Percentiles rank a stretch among this genome's conserved stretches.
Conservation (phyloP, 1,140 invertebrate species). For the Vanessa tameamea region DNA sequence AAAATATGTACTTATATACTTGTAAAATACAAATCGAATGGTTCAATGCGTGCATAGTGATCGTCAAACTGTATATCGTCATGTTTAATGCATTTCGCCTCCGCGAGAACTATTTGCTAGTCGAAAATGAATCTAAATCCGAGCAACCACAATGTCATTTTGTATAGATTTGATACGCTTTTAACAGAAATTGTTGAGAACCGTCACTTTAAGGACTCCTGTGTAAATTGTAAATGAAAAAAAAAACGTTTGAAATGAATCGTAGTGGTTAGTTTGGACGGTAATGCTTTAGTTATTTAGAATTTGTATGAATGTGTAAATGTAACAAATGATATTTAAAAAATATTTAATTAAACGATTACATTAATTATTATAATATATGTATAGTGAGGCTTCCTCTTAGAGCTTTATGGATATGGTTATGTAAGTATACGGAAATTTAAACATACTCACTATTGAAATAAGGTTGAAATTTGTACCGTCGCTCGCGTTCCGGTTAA, state of each 20-base stretch:
- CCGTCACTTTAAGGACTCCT: background rate
- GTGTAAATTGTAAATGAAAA: slow-evolving; percentile 12
- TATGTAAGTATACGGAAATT: slow-evolving; percentile 75
- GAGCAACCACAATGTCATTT: slow-evolving; percentile 38
- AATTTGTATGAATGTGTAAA: slow-evolving; percentile 76
- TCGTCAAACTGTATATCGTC: background rate
- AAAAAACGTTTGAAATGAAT: slow-evolving; percentile 37
- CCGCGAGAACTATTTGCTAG: slow-evolving; percentile 50
- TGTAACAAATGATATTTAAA: slow-evolving; percentile 73
- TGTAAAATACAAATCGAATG: background rate
- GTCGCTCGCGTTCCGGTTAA: slow-evolving; percentile 33
- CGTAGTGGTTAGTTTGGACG: slow-evolving; percentile 56
- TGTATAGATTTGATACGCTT: slow-evolving; percentile 41
- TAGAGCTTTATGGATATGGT: slow-evolving; percentile 76
- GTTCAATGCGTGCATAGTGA: background rate
- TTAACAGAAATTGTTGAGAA: slow-evolving; percentile 44
- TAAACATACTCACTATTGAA: slow-evolving; percentile 71
- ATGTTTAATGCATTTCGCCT: slow-evolving; percentile 21
- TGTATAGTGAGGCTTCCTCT: slow-evolving; percentile 78
- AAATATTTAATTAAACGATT: slow-evolving; percentile 63
- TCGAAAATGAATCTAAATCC: slow-evolving; percentile 70
- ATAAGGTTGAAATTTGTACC: slow-evolving; percentile 58
- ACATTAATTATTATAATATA: slow-evolving; percentile 60
- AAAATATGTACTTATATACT: background rate
- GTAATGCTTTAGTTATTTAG: slow-evolving; percentile 71